phyloP scores from a whole-genome alignment of 2,888 invertebrate species.

The Allygus modestus region DNA sequence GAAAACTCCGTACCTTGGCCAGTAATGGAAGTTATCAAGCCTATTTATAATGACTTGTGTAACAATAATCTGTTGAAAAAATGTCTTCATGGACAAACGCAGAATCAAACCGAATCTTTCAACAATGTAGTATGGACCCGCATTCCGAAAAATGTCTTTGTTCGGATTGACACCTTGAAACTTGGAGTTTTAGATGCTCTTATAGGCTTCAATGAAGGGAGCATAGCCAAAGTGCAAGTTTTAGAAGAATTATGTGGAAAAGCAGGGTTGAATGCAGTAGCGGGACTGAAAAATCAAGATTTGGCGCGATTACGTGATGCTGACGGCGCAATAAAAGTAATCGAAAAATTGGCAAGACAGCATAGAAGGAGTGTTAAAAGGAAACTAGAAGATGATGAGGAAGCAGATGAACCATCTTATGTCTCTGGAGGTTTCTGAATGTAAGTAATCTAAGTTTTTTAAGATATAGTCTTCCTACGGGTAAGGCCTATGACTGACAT shows the following conservation, averaged over 20 bases:
- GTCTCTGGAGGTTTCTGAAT: constrained; percentile 2
- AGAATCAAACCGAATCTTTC: neutral
- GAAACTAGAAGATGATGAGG: neutral
- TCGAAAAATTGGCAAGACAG: neutral
- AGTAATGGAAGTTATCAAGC: neutral
- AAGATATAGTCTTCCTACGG: neutral
- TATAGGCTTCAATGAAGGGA: constrained; percentile 24
- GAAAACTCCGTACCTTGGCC: neutral
- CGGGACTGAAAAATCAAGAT: neutral
- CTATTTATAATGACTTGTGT: neutral
- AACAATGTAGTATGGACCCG: neutral
- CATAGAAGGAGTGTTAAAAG: constrained; percentile 41
- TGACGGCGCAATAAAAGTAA: constrained; percentile 10
- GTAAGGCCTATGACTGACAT: too few species aligned
- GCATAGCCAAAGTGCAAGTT: neutral
- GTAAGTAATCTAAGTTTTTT: neutral
- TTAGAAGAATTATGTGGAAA: neutral
- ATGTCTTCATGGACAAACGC: constrained; percentile 29
- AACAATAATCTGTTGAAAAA: neutral
- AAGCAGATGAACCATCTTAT: neutral
- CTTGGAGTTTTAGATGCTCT: constrained; percentile 17
- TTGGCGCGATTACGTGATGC: too few species aligned
- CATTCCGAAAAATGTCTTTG: constrained; percentile 29
- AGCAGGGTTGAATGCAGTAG: neutral
- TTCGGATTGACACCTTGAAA: neutral